A percentile compares a stretch with the other conserved stretches of the same genome.
phyloP scores from a whole-genome alignment of 2,888 invertebrate species.

The Pristionchus fissidentatus region DNA sequence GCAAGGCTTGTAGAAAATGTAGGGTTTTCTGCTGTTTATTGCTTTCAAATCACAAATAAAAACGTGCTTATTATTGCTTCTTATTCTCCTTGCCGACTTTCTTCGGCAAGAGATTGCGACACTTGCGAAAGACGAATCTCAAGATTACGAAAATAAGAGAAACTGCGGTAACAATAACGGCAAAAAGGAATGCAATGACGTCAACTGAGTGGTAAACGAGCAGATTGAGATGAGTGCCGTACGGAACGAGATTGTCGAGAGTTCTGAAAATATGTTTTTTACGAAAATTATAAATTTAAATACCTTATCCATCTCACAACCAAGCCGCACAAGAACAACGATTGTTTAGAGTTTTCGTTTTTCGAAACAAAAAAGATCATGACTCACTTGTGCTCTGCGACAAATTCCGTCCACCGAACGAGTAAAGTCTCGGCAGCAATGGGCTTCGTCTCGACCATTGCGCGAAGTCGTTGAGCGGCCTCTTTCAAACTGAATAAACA shows the following conservation, averaged over 20 bases:
- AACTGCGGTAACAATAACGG: conserved; percentile 40
- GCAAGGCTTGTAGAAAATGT: too few species aligned
- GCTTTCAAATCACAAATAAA: too few species aligned
- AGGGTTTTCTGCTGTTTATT: too few species aligned
- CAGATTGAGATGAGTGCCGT: conserved; percentile 60
- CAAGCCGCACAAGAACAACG: too few species aligned
- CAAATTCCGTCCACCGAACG: conserved; percentile 62
- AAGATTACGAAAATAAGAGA: neutral
- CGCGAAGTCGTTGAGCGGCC: conserved; percentile 55
- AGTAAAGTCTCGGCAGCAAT: conserved; percentile 59
- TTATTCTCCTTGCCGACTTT: too few species aligned
- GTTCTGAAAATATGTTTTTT: too few species aligned
- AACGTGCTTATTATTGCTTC: too few species aligned
- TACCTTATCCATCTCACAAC: too few species aligned
- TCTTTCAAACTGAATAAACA: neutral
- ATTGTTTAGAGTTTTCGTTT: too few species aligned
- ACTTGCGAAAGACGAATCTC: neutral
- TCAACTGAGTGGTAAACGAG: conserved; percentile 64
- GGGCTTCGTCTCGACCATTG: conserved; percentile 63
- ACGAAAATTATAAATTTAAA: too few species aligned
- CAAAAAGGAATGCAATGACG: conserved; percentile 55
- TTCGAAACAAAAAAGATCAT: too few species aligned
- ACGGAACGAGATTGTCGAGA: conserved; percentile 52
- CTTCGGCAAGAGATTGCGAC: too few species aligned
- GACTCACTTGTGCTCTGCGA: conserved; percentile 60